These are phyloP conservation scores for Ivindomyrus marchei DNA, from an alignment of 2,113 vertebrate genomes.

Conservation along the genomic window DNA sequence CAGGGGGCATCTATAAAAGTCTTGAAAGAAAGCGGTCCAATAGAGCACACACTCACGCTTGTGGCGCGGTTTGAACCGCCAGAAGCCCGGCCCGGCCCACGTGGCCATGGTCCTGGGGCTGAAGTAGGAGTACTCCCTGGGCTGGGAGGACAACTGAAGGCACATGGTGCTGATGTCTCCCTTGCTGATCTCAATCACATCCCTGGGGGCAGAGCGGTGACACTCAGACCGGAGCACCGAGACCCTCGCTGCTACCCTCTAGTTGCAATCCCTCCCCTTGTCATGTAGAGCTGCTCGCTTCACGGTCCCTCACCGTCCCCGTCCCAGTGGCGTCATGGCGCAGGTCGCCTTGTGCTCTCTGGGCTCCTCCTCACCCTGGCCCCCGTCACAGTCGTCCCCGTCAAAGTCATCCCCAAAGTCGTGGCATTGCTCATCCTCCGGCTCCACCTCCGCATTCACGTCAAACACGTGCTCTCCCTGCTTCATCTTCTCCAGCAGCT, in stretches of 20 bases:
- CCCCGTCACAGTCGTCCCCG: slow-evolving; percentile 54
- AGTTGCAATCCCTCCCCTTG: not conserved
- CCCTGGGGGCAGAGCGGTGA: slow-evolving; percentile 29
- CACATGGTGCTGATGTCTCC: slow-evolving; percentile 78
- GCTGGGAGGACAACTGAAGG: slow-evolving; percentile 76
- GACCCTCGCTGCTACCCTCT: not conserved
- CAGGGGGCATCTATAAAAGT: not conserved
- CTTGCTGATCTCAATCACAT: slow-evolving; percentile 54
- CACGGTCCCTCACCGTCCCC: slow-evolving; percentile 45
- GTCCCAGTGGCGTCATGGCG: slow-evolving; percentile 40
- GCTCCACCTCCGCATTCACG: slow-evolving; percentile 58
- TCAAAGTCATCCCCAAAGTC: slow-evolving; percentile 59
- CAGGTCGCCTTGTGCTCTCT: slow-evolving; percentile 55
- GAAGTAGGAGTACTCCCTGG: slow-evolving; percentile 95
- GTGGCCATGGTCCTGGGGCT: slow-evolving; percentile 83
- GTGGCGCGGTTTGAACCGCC: slow-evolving; percentile 79
- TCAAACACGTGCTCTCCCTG: slow-evolving; percentile 78
- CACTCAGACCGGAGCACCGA: not conserved
- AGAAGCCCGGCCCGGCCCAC: slow-evolving; percentile 93
- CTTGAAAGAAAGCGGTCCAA: not conserved
- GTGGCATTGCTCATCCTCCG: slow-evolving; percentile 41
- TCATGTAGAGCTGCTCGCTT: too few species aligned
- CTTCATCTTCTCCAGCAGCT: slow-evolving; percentile 79
- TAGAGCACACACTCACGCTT: slow-evolving; percentile 59
- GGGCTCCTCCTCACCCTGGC: slow-evolving; percentile 37